Base-by-base conservation (phyloP, 2,888 invertebrate species). In the Leptopilina myrica region DNA sequence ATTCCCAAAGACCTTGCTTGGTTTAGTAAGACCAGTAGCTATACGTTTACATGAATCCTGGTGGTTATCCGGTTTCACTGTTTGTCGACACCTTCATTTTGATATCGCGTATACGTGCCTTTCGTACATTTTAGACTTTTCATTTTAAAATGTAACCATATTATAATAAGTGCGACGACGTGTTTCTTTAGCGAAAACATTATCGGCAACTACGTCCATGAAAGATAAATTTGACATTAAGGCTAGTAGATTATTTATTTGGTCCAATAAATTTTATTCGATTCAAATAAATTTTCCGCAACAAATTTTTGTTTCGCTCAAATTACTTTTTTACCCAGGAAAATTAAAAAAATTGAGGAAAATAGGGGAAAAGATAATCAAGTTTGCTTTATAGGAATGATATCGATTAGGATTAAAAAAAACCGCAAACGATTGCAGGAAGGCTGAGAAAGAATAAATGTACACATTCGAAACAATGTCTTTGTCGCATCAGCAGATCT, bases 11-110 rank as follows among this genome's bases (percentile, higher is more conserved):
- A 87, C 86, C 83, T 85, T 86, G 86, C 87, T 86, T 87, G 86
- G 87, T 91, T 89, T 90, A 89, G 90, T 91, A 91, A 91, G 87
- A 90, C 91, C 88, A 87, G 91, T 91, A 91, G 91, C 88, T 82
- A 84, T 82, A 84, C 85, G 88, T 89, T 89, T 88, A 87, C 88
- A 86, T 88, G 87, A 84, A 85, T 86, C 85, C 85, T 81, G 84
- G 85, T 33, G 85, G 88, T 87, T 88, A 88, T 87, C 87, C 81
- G 84, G 83, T 82, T 80, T 79, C 80, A 81, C 78, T 82, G 81
- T 82, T 84, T 84, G 84, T 80, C 84, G 81, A 84, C 84, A 81
- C 81, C 80, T 81, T 77, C 78, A 79, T 76, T 49, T 49, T 59
- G 78, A 64, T 65, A 79, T 77, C 79, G 69, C 66, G 62, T 43